phyloP scores from a whole-genome alignment of 92 coral and sea anemone genomes.

The Phenganax subtilis region DNA sequence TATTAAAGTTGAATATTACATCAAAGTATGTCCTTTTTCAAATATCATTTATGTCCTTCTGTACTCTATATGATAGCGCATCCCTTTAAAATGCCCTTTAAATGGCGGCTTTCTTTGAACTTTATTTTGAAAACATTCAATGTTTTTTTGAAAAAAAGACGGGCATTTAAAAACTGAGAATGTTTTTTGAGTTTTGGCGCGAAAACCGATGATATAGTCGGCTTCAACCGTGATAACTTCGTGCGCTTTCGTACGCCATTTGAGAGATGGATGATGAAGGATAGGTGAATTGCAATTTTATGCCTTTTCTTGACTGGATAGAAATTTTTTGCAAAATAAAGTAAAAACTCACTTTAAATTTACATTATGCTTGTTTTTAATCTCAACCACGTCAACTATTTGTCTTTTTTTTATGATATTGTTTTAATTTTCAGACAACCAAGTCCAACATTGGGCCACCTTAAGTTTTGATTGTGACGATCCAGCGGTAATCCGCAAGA shows the following conservation, averaged over 20 bases:
- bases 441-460: background rate
- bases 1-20: background rate
- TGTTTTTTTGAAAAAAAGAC: background rate
- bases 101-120: background rate
- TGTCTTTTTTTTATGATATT: background rate
- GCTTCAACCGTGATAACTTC: background rate
- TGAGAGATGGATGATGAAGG: background rate
- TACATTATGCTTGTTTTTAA: too few species aligned
- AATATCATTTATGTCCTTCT: too few species aligned
- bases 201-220: conserved; percentile 26
- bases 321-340: too few species aligned
- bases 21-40: too few species aligned
- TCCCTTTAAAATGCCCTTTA: background rate
- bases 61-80: too few species aligned
- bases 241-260: background rate
- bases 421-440: background rate
- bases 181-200: conserved; percentile 30
- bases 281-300: too few species aligned
- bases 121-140: background rate
- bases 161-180: background rate
- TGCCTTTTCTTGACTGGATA: too few species aligned
- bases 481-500: conserved; percentile 27
- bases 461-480: background rate
- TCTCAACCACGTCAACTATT: background rate
- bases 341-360: too few species aligned